These are phyloP conservation scores for Adoxophyes honmai DNA, from an alignment of 1,140 invertebrate species.

Conservation along the genomic window DNA sequence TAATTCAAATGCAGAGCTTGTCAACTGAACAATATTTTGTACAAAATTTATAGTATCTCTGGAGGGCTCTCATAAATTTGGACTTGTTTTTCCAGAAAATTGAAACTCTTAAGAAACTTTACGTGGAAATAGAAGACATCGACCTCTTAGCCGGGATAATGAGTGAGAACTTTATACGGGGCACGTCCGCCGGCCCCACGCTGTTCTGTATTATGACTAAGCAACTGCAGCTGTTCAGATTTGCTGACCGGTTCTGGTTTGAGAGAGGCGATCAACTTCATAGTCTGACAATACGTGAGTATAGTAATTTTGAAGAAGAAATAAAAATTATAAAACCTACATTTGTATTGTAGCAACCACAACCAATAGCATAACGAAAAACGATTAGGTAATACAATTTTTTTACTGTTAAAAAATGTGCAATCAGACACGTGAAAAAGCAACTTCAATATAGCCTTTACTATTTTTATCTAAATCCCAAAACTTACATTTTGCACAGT, in stretches of 20 bases:
- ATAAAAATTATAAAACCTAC: slow-evolving; percentile 15
- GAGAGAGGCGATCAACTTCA: slow-evolving; percentile 76
- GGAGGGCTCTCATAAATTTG: not conserved
- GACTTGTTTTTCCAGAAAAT: slow-evolving; percentile 50
- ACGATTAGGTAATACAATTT: no score
- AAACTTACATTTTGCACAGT: no score
- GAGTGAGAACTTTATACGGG: slow-evolving; percentile 81
- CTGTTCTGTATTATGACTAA: slow-evolving; percentile 87
- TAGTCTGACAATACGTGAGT: slow-evolving; percentile 71
- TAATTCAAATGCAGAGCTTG: no score
- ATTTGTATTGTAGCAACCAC: no score
- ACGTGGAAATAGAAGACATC: slow-evolving; percentile 85
- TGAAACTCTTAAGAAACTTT: slow-evolving; percentile 70
- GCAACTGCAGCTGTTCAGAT: slow-evolving; percentile 71
- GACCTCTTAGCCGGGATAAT: slow-evolving; percentile 89
- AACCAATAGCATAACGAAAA: no score
- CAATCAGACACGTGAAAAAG: no score
- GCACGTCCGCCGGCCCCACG: slow-evolving; percentile 87
- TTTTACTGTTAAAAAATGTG: no score
- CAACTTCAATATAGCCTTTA: no score
- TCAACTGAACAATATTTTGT: no score
- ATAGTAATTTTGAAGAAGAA: no score
- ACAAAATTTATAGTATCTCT: no score
- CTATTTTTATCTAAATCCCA: no score
- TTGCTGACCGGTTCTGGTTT: slow-evolving; percentile 77